Base-by-base conservation (phyloP, 2,888 invertebrate genomes). In the Pammene aurita region DNA sequence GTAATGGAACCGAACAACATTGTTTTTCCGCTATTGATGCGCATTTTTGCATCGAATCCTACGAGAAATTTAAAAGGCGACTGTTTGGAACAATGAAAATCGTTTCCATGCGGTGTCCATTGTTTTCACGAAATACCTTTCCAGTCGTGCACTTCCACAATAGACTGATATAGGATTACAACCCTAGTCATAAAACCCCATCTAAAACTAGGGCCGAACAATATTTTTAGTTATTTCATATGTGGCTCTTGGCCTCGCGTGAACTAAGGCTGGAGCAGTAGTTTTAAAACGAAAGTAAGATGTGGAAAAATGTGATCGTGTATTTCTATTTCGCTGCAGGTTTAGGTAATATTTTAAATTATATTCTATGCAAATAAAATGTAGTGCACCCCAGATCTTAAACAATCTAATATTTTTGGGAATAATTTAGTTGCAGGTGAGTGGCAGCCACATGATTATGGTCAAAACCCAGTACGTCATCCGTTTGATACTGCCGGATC, bases 111-210 rank as follows among this genome's bases (percentile, higher is more conserved):
- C 81, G 86, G 86, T 84, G 77, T 73, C 82, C 76, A 88, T 90
- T 90, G 89, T 89, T 88, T 84, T 76, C 77, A 78, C 74, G 72
- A 76, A 84, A 86, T 86, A 84, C 83, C 84, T 85, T 87, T 89
- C 87, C 85, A 79, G 79, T 76, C 83, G 73, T 79, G 84, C 81
- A 82, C 79, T 79, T 83, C 78, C 74, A 85, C 87, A 90, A 89
- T 88, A 78, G 83, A 72, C 72, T 79, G 82, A 85, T 86, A 88
- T 83, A 83, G 80, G 75, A 84, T 86, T 85, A 85, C 80, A 80
- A 77, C 78, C 79, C 77, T 76, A 74, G 71, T 77, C 83, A 88
- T 86, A 83, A 85, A 84, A 81, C 80, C 77, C 77, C 77, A 72
- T 75, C 74, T 73, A 68, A 52, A 63, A 69, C 67, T 71, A 70